Base-by-base conservation (phyloP, 2,113 vertebrate genomes). In the Rhipidura dahli region DNA sequence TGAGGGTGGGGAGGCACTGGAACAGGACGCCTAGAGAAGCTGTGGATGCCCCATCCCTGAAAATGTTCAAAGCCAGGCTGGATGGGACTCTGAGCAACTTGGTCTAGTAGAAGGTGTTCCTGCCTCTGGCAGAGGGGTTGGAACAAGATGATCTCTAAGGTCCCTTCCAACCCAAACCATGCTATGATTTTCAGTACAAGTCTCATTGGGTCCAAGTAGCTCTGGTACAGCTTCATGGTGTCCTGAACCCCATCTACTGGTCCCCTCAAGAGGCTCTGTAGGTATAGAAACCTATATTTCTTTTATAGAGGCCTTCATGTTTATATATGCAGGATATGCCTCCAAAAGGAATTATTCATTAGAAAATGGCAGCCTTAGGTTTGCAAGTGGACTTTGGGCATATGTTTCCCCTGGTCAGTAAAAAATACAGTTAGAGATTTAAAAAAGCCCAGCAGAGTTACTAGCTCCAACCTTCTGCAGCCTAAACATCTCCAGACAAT, bases 101-200 rank as follows among this genome's bases (percentile, higher is more conserved):
- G 53, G 11, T 3, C 3, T 9, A 27, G 17, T 54, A 11, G 2
- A 47, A 47, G 3, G 1, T 61, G 11, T 40, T 21, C 20, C n/a
- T 82, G 11, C 7, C 16, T 4, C 0, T 39, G 21, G 30, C 21
- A 42, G 26, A 7, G 24, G 21, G 3, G 0, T 19, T 35, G 17
- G 47, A 54, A 53, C 9, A 3, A n/a, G 24, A 40, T 3, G 0
- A 35, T 61, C 6, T 83, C 7, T 6, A 47, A 69, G 15, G 54
- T 35, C 21, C 7, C 26, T 42, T 42, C 40, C 18, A 42, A 33
- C 47, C 35, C 54, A 53, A 40, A 53, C 13, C 13, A 37, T 39
- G 66, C 20, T 39, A 5, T 31, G 57, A 5, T 47, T 61, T 49
- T 63, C 51, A 50, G 10, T 57, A 28, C 13, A 17, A 4, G 22